Evolutionary conservation across 2,888 invertebrate species (phyloP).

Genomic region (Meta bourneti): DNA sequence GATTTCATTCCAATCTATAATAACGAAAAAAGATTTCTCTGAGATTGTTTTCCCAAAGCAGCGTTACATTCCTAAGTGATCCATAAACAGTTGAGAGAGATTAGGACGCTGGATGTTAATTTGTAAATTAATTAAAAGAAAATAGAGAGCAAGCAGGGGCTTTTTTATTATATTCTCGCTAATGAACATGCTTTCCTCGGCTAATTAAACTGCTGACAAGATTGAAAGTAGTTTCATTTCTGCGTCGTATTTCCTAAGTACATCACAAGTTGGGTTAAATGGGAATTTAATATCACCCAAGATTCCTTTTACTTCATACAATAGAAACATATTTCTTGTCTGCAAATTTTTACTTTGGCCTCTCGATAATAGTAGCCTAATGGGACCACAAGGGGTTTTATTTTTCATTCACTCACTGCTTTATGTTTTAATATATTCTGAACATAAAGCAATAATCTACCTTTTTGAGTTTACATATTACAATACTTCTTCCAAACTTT

Average conservation of each 20-base stretch:
- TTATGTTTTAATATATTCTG: no score
- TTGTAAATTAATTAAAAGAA: slow-evolving; percentile 31
- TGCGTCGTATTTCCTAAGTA: not conserved
- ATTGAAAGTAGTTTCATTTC: slow-evolving; percentile 5
- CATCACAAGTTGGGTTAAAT: not conserved
- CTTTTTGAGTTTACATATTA: no score
- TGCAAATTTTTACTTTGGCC: no score
- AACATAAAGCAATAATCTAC: no score
- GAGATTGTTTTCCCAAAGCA: not conserved
- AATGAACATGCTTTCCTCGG: not conserved
- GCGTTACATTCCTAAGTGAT: not conserved
- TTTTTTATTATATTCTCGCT: slow-evolving; percentile 19
- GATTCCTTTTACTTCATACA: not conserved
- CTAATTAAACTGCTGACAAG: slow-evolving; percentile 28
- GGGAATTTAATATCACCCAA: not conserved
- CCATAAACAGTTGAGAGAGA: slow-evolving; percentile 3
- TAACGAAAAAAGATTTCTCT: not conserved
- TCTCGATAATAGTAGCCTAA: no score
- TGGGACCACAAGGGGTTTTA: no score
- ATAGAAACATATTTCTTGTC: no score
- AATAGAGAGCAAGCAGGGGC: not conserved
- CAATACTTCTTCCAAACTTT: no score
- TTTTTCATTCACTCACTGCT: no score
- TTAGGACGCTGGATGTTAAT: slow-evolving; percentile 13
- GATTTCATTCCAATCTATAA: not conserved